phyloP scores from a whole-genome alignment of 1,140 invertebrate genomes.

The Drosophila melanica region DNA sequence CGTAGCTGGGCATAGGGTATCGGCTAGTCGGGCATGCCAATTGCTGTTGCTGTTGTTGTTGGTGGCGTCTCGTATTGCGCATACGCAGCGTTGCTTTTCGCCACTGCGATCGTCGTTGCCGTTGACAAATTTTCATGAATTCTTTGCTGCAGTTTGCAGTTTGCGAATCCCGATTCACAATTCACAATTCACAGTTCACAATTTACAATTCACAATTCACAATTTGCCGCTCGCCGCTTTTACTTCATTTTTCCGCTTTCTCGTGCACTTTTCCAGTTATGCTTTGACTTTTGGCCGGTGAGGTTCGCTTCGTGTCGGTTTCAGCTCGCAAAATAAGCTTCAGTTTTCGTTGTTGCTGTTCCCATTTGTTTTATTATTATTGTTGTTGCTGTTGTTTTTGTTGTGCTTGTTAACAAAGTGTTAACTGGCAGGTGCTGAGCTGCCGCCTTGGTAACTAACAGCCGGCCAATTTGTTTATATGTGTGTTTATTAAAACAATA shows the following conservation, averaged over 20 bases:
- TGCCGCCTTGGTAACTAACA: background rate
- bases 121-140: slow-evolving; percentile 4
- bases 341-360: background rate
- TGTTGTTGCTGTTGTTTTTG: background rate
- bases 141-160: slow-evolving; percentile 8
- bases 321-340: slow-evolving; percentile 2
- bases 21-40: no score
- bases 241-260: slow-evolving; percentile 21
- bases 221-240: background rate
- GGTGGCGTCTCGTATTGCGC: slow-evolving; percentile 12
- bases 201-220: background rate
- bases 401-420: slow-evolving; percentile 18
- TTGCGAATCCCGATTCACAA: background rate
- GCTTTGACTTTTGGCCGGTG: slow-evolving; percentile 26
- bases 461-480: slow-evolving; percentile 19
- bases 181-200: background rate
- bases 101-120: background rate
- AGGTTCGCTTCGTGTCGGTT: slow-evolving; percentile 25
- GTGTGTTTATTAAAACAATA: slow-evolving; percentile 19
- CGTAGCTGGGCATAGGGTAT: no score
- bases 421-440: slow-evolving; percentile 33
- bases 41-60: background rate
- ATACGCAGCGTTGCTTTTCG: slow-evolving; percentile 33
- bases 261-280: slow-evolving; percentile 31
- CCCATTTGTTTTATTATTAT: background rate